Evolutionary conservation across 2,888 invertebrate species (phyloP), one percentile per base, ranked within the genome.

Genomic region (Seira sanloemensis): DNA sequence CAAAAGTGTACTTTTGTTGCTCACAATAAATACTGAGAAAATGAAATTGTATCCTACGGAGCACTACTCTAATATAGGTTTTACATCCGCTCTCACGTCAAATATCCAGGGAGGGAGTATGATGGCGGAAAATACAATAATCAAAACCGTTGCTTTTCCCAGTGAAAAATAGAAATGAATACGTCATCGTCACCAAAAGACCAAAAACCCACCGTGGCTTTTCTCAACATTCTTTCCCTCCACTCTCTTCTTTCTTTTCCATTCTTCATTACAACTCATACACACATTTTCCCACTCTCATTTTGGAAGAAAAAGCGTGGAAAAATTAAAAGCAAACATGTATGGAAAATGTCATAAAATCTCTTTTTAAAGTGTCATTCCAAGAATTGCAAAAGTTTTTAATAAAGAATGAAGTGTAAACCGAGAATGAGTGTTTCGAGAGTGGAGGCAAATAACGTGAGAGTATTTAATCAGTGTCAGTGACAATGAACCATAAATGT

Each of bases 401-500:
- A 37, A 37, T 37, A 37, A 37, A 37, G 73, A 83, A 78, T 74
- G 68, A 74, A 74, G 78, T 73, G 78, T 83, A 72, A 78, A 83
- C 72, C 73, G 73, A 71, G 68, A 12, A 62, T 27, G 25, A 25
- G 78, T 73, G 73, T 78, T 73, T 71, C 37, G 12, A 37, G 62
- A 19, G 54, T 67, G 76, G n/a, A 65, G 23, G 46, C 7, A 66
- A 24, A 21, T 18, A 27, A 75, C 68, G 21, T 23, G 77, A 46
- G 27, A 46, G 73, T 72, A 72, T 73, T 82, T 83, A 73, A 83
- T 83, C 82, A 83, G 67, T 83, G 78, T 62, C 78, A 83, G 4
- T 74, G 73, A 74, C 74, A 73, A 78, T 73, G 72, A 24, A 23
- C 24, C 72, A 12, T 37, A 37, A 37, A 37, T 37, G 37, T 37